Base-by-base conservation (phyloP, 2,888 invertebrate species). In the Nomada ruficornis region DNA sequence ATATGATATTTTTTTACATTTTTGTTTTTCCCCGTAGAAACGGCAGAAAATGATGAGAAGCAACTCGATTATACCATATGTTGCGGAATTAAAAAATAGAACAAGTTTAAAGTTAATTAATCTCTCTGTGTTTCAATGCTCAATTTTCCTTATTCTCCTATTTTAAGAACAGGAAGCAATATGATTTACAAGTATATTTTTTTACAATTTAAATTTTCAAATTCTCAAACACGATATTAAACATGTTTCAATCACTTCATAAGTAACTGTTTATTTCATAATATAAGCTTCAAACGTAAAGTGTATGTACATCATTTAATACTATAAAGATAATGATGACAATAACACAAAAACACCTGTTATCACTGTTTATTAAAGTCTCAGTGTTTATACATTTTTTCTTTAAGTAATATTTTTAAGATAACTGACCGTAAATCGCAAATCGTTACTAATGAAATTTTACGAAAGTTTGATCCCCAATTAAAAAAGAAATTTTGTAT, bases 381-480 rank as follows among this genome's bases (percentile, higher is more conserved):
- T 65, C 29, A 15, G 9, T 54, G 55, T 42, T 74, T 80, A 72
- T 54, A 70, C 54, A 67, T 74, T 65, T 80, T 54, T 54, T 57
- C n/a, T 47, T 80, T 70, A 44, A 71, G 50, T 80, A 20, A 62
- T 67, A 36, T 70, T 82, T 55, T 60, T 15, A 52, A 74, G 50
- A 74, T 62, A 55, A 55, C 20, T 52, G 78, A 80, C 67, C 65
- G 44, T 55, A 81, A 57, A 55, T 70, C 26, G 13, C 18, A 70
- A 70, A 64, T 62, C 15, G 20, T 57, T 36, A 73, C 74, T 80
- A 72, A 84, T 78, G 65, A 68, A 64, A 36, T 64, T 36, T 83
- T 83, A 86, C 63, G 83, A 68, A 86, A 76, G 68, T 74, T 86
- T 86, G 73, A 80, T 76, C 50, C 68, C 74, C 59, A 67, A 73